Conservation (phyloP, 2,113 vertebrate species). For the Girardinichthys multiradiatus region DNA sequence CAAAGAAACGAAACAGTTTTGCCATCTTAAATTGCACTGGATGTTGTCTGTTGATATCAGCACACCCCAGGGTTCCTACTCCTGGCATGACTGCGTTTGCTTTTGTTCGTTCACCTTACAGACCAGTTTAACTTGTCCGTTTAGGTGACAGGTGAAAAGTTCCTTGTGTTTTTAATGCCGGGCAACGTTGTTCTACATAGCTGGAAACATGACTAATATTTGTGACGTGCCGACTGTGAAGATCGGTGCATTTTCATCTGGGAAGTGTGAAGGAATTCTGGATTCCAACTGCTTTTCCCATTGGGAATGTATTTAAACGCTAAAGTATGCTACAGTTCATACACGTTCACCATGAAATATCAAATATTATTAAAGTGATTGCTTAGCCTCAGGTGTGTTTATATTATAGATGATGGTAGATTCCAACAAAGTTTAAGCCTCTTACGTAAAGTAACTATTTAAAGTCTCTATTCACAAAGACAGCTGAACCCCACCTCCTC, state of each 20-base stretch:
- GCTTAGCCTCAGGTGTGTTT: neutral
- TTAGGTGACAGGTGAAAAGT: neutral
- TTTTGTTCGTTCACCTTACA: neutral
- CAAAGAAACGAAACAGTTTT: neutral
- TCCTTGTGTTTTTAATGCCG: neutral
- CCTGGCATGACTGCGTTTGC: neutral
- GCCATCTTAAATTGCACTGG: neutral
- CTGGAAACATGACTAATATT: neutral
- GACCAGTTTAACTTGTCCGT: constrained; percentile 39
- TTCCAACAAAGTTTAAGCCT: neutral
- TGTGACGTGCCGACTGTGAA: no score
- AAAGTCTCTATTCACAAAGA: neutral
- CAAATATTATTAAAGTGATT: constrained; percentile 3
- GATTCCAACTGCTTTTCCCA: neutral
- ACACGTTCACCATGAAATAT: neutral
- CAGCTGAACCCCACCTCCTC: neutral
- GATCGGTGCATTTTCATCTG: neutral
- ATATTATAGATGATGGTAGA: neutral
- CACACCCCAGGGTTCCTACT: neutral
- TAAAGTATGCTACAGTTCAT: neutral
- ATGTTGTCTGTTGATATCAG: neutral
- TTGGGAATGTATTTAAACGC: neutral
- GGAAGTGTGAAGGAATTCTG: neutral
- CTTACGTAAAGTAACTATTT: neutral
- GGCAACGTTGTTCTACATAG: neutral